phyloP scores from a whole-genome alignment of 1,140 invertebrate genomes.

The Wasmannia auropunctata region DNA sequence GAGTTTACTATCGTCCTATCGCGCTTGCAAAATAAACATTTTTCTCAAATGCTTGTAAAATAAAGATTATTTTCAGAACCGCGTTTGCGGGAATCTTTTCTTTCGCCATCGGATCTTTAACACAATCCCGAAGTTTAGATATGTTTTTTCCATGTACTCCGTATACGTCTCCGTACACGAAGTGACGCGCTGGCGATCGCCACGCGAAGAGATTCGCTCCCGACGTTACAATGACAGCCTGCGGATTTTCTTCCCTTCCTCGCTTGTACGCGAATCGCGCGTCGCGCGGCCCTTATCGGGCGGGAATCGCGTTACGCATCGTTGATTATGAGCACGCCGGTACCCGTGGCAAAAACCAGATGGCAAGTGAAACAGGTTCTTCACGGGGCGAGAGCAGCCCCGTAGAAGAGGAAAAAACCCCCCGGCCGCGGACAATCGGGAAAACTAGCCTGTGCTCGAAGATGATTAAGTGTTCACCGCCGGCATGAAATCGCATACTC shows the following conservation, averaged over 20 bases:
- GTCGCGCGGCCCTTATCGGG: slow-evolving; percentile 55
- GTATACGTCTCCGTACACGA: not conserved
- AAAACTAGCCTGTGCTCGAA: slow-evolving; percentile 51
- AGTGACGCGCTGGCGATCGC: not conserved
- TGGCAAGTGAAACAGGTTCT: slow-evolving; percentile 61
- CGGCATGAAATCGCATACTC: slow-evolving; percentile 50
- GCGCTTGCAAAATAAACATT: not conserved
- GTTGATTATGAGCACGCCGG: slow-evolving; percentile 58
- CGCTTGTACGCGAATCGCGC: slow-evolving; percentile 9
- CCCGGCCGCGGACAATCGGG: slow-evolving; percentile 58
- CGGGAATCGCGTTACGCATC: slow-evolving; percentile 68
- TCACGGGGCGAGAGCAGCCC: not conserved
- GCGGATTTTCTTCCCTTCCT: slow-evolving; percentile 39
- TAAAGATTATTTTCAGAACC: not conserved
- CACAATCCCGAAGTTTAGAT: not conserved
- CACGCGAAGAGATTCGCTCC: slow-evolving; percentile 1
- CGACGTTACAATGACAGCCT: slow-evolving; percentile 38
- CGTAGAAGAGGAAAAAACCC: not conserved
- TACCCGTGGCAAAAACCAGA: slow-evolving; percentile 55
- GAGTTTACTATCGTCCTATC: not conserved
- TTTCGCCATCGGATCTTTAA: not conserved
- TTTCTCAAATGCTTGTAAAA: not conserved
- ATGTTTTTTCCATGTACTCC: not conserved
- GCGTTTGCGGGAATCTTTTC: not conserved
- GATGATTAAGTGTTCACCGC: slow-evolving; percentile 65